These are phyloP conservation scores for Tenebrosternarchus preto DNA, from an alignment of 2,113 vertebrate genomes.

Conservation along the genomic window DNA sequence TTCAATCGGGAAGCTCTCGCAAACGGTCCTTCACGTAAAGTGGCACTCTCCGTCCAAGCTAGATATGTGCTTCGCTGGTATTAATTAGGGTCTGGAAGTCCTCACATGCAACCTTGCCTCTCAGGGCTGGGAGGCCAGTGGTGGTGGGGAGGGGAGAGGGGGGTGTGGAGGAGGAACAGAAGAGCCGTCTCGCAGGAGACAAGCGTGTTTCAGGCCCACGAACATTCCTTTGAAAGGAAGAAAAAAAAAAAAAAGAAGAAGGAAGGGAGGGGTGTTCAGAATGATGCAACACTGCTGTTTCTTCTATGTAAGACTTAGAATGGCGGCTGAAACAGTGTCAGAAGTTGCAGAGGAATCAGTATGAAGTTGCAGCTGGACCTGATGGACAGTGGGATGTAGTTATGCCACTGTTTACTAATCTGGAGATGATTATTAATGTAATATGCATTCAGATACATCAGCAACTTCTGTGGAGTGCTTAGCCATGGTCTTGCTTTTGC, in stretches of 20 bases:
- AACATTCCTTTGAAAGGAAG: conserved; percentile 36
- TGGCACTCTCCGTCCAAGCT: conserved; percentile 53
- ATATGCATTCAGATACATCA: neutral
- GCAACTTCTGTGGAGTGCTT: neutral
- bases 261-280: conserved; percentile 1
- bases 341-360: neutral
- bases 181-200: conserved; percentile 43
- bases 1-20: conserved; percentile 58
- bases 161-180: conserved; percentile 44
- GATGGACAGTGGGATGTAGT: neutral
- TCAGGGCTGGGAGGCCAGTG: conserved; percentile 63
- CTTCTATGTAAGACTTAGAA: conserved; percentile 15
- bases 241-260: neutral
- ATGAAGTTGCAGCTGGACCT: neutral
- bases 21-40: conserved; percentile 71
- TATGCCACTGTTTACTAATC: neutral
- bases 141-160: conserved; percentile 31
- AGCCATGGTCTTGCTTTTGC: neutral
- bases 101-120: conserved; percentile 57
- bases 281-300: conserved; percentile 29
- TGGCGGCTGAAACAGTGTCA: conserved; percentile 8
- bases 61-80: conserved; percentile 72
- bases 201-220: conserved; percentile 45
- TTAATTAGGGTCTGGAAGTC: conserved; percentile 73
- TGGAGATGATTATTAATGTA: no score